Evolutionary conservation across 2,113 vertebrate species (phyloP).

Genomic region (Solenodon paradoxus): DNA sequence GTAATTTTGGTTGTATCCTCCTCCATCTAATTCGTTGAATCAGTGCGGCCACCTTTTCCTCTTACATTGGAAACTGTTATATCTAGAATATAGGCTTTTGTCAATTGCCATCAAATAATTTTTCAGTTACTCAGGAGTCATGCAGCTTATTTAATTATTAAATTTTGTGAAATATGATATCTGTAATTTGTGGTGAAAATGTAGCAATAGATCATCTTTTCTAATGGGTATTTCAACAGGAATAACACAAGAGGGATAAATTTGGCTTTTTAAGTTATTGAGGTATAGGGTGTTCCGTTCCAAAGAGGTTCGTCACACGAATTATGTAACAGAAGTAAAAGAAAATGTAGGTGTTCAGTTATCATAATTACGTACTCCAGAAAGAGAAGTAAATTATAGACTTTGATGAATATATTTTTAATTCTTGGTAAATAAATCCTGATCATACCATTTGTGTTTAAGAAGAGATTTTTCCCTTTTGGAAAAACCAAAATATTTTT

Average conservation of each 20-base stretch:
- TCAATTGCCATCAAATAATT: conserved; percentile 57
- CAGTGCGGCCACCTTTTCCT: conserved; percentile 2
- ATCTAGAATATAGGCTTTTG: conserved; percentile 55
- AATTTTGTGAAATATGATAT: conserved; percentile 67
- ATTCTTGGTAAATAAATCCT: conserved; percentile 49
- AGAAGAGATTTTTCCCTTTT: conserved; percentile 13
- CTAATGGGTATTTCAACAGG: conserved; percentile 64
- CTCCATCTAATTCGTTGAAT: conserved; percentile 31
- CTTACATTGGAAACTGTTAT: conserved; percentile 46
- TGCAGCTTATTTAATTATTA: conserved; percentile 74
- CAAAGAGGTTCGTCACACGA: conserved; percentile 60
- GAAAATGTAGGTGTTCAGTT: conserved; percentile 2
- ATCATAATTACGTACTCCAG: conserved; percentile 37
- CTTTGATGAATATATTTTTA: conserved; percentile 43
- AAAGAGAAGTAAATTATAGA: conserved; percentile 35
- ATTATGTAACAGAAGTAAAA: conserved; percentile 46
- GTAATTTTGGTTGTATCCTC: conserved; percentile 56
- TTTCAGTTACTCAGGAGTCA: conserved; percentile 49
- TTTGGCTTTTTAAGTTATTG: conserved; percentile 62
- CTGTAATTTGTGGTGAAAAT: conserved; percentile 59
- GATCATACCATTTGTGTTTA: conserved; percentile 10
- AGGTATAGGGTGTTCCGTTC: conserved; percentile 61
- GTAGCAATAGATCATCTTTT: conserved; percentile 55
- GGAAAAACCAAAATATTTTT: background rate
- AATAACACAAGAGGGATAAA: conserved; percentile 46